Conservation (phyloP, 2,888 invertebrate species). For the Hymenopus coronatus region DNA sequence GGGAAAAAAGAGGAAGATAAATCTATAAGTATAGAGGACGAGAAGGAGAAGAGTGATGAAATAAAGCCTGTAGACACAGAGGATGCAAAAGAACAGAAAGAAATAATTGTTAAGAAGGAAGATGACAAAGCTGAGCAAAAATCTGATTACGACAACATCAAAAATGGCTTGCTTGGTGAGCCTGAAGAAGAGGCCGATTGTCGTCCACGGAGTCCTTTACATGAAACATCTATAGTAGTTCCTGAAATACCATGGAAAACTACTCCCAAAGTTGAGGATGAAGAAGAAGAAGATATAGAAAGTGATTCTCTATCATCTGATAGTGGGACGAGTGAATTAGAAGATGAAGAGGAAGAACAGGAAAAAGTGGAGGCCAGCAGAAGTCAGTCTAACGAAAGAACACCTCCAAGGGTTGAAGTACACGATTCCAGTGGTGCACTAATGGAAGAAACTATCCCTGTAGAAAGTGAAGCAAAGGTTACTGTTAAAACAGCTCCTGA, state of each 20-base stretch:
- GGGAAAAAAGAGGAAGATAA: slow-evolving; percentile 5
- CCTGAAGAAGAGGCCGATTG: slow-evolving; percentile 48
- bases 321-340: slow-evolving; percentile 33
- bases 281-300: slow-evolving; percentile 40
- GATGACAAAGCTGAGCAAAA: neutral
- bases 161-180: neutral
- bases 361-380: slow-evolving; percentile 27
- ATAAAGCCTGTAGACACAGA: neutral
- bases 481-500: neutral
- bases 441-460: slow-evolving; percentile 48
- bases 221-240: slow-evolving; percentile 63
- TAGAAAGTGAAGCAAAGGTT: slow-evolving; percentile 1
- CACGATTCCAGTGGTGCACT: slow-evolving; percentile 69
- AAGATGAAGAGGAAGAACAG: slow-evolving; percentile 30
- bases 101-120: neutral
- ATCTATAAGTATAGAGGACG: neutral
- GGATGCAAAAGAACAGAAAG: neutral
- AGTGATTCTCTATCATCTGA: slow-evolving; percentile 39
- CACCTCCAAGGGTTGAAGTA: slow-evolving; percentile 69
- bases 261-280: slow-evolving; percentile 35
- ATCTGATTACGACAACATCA: neutral
- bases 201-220: slow-evolving; percentile 60
- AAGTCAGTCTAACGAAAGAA: slow-evolving; percentile 28
- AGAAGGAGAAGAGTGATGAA: neutral
- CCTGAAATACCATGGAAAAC: slow-evolving; percentile 58